Evolutionary conservation across 1,140 invertebrate genomes (phyloP).

Genomic region (Rhyzopertha dominica): DNA sequence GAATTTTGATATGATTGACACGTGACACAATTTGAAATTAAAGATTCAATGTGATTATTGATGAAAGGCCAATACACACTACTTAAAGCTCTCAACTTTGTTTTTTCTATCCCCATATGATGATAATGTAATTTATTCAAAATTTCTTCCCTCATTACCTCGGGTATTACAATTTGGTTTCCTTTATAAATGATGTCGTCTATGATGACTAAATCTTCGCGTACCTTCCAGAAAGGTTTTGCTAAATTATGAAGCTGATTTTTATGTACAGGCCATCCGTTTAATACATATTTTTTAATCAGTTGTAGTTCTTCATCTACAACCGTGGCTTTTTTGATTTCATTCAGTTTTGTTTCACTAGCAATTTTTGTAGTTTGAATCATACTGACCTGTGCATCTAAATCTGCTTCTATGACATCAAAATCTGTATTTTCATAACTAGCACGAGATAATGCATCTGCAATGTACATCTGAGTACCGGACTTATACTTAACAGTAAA

Average conservation of each 20-base stretch:
- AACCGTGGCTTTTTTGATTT: not conserved
- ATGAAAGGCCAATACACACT: not conserved
- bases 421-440: too few species aligned
- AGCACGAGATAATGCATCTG: too few species aligned
- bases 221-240: not conserved
- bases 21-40: not conserved
- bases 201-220: not conserved
- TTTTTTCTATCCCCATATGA: too few species aligned
- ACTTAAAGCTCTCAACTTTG: not conserved
- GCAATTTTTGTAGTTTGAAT: conserved; percentile 43
- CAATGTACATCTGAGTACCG: too few species aligned
- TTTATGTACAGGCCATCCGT: not conserved
- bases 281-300: conserved; percentile 2
- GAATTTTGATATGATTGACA: not conserved
- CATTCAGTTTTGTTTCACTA: conserved; percentile 44
- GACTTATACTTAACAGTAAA: too few species aligned
- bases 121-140: conserved; percentile 2
- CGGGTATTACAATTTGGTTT: not conserved
- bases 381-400: too few species aligned
- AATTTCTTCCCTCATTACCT: not conserved
- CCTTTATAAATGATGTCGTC: not conserved
- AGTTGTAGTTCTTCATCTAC: not conserved
- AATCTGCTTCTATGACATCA: too few species aligned
- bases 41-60: not conserved
- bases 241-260: too few species aligned